Percentiles rank a stretch among this genome's conserved stretches.
Evolutionary conservation across 2,797 vertebrate genomes (phyloP).

Genomic region (Mormyrus hasselquistii): DNA sequence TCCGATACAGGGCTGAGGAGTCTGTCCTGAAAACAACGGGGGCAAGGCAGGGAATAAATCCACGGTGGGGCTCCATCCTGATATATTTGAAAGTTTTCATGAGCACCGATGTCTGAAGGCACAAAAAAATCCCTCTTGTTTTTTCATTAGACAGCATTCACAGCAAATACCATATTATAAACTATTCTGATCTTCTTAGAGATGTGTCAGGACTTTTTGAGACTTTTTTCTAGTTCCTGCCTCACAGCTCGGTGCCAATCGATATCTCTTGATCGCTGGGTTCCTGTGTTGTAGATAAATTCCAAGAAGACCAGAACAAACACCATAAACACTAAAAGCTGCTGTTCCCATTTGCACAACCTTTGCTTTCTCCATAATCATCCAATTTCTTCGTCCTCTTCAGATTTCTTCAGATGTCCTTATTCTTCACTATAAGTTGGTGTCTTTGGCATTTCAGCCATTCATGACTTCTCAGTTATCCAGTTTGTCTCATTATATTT

Average conservation of each 20-base stretch:
- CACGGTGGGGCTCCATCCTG: not conserved
- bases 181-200: not conserved
- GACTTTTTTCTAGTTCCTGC: not conserved
- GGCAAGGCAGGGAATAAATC: not conserved
- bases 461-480: not conserved
- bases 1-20: not conserved
- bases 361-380: not conserved
- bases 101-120: not conserved
- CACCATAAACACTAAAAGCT: not conserved
- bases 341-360: not conserved
- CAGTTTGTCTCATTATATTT: not conserved
- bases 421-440: not conserved
- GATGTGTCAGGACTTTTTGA: not conserved
- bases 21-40: not conserved
- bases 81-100: not conserved
- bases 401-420: not conserved
- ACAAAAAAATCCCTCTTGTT: not conserved
- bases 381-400: not conserved
- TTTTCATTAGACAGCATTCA: not conserved
- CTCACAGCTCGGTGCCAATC: not conserved
- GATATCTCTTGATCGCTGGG: not conserved
- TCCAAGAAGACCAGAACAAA: not conserved
- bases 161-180: not conserved
- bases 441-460: not conserved
- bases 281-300: not conserved